Conservation (phyloP, 1,140 invertebrate species). For the Aphelinus atriplicis region DNA sequence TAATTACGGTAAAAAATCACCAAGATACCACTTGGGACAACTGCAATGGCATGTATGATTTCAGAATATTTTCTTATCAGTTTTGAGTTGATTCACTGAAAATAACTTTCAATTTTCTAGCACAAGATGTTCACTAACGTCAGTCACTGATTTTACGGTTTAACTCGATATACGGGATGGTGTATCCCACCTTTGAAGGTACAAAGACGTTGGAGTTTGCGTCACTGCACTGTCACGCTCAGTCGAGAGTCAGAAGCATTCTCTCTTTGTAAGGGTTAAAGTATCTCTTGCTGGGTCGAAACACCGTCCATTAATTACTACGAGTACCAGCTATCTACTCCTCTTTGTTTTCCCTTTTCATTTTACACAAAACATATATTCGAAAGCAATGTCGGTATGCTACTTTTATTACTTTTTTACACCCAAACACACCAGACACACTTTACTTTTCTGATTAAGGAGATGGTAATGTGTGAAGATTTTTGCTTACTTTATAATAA, state of each 20-base stretch:
- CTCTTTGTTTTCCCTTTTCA: background rate
- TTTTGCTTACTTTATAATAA: too few species aligned
- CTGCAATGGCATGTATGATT: too few species aligned
- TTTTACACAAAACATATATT: background rate
- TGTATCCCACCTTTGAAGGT: conserved; percentile 7
- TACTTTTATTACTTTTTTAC: background rate
- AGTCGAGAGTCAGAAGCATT: conserved; percentile 11
- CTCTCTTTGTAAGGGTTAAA: conserved; percentile 7
- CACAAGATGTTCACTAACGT: too few species aligned
- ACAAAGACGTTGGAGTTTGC: background rate
- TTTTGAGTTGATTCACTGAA: too few species aligned
- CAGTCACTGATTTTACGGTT: background rate
- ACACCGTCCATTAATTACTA: conserved; percentile 16
- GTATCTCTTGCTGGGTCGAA: conserved; percentile 3
- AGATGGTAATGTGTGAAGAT: too few species aligned
- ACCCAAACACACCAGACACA: too few species aligned
- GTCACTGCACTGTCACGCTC: background rate
- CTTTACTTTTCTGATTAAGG: too few species aligned
- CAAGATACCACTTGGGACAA: too few species aligned
- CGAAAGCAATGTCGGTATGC: background rate
- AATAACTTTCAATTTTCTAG: too few species aligned
- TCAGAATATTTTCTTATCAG: too few species aligned
- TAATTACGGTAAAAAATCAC: too few species aligned
- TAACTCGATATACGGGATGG: conserved; percentile 1
- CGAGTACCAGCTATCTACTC: background rate